Evolutionary conservation across 2,113 vertebrate species (phyloP).

Genomic region (Larimichthys crocea): DNA sequence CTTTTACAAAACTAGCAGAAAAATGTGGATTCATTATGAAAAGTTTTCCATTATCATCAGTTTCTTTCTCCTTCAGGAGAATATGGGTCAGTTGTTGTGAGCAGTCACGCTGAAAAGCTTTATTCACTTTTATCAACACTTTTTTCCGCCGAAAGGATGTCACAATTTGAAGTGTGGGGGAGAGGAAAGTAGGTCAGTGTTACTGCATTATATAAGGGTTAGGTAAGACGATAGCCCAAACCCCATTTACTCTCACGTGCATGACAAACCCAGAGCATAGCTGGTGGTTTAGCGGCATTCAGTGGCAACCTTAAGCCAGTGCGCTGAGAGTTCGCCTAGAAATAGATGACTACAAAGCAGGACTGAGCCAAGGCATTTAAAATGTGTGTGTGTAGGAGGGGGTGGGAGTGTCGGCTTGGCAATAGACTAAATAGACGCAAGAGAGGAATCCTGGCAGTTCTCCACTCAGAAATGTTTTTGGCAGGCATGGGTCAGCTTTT

Average conservation of each 20-base stretch:
- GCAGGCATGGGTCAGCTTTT: conserved; percentile 3
- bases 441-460: conserved; percentile 8
- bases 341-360: conserved; percentile 22
- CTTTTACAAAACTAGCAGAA: not conserved
- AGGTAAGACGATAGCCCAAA: conserved; percentile 61
- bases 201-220: conserved; percentile 65
- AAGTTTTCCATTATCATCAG: not conserved
- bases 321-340: not conserved
- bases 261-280: conserved; percentile 3
- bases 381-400: not conserved
- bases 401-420: not conserved
- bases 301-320: conserved; percentile 1
- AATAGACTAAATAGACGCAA: not conserved
- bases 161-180: conserved; percentile 35
- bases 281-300: conserved; percentile 12
- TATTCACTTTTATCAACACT: conserved; percentile 22
- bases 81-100: conserved; percentile 34
- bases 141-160: conserved; percentile 5
- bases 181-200: conserved; percentile 70
- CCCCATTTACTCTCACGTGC: conserved; percentile 62
- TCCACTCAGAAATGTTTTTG: conserved; percentile 7
- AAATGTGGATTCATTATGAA: not conserved
- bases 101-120: conserved; percentile 17
- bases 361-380: not conserved
- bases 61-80: not conserved